These are phyloP conservation scores for Lates japonicus DNA, from an alignment of 2,797 vertebrate genomes.

Conservation along the genomic window DNA sequence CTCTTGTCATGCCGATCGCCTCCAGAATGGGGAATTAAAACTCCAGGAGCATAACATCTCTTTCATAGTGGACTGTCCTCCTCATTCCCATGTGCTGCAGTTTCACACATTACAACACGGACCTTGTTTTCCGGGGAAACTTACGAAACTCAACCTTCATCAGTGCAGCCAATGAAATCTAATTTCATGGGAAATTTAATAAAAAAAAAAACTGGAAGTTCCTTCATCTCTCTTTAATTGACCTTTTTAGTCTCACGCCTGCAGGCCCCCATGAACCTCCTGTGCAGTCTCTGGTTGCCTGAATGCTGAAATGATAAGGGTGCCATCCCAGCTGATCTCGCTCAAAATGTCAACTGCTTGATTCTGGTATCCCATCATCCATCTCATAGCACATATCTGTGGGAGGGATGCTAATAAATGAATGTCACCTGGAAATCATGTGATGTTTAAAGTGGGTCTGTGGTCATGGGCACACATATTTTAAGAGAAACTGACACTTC, in stretches of 20 bases:
- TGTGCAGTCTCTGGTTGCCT: conserved; percentile 36
- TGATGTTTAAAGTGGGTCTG: conserved; percentile 38
- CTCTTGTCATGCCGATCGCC: conserved; percentile 50
- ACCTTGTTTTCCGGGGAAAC: conserved; percentile 27
- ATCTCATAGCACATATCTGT: conserved; percentile 45
- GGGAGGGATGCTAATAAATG: not conserved
- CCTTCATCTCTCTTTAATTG: conserved; percentile 78
- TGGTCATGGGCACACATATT: conserved; percentile 9
- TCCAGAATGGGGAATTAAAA: conserved; percentile 68
- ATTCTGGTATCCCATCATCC: conserved; percentile 65
- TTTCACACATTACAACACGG: conserved; percentile 25
- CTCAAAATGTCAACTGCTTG: conserved; percentile 71
- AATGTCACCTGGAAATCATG: conserved; percentile 22
- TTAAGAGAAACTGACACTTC: conserved; percentile 28
- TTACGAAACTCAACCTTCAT: conserved; percentile 31
- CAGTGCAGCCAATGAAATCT: conserved; percentile 68
- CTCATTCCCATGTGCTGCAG: conserved; percentile 54
- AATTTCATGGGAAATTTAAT: conserved; percentile 82
- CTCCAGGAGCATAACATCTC: conserved; percentile 65
- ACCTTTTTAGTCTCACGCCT: conserved; percentile 76
- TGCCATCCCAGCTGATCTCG: conserved; percentile 62
- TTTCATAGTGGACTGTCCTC: conserved; percentile 78
- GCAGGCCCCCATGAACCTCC: conserved; percentile 47
- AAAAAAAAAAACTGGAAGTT: conserved; percentile 47
- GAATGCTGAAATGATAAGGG: conserved; percentile 59